Evolutionary conservation across 1,140 invertebrate species (phyloP), one percentile per base, ranked within the genome.

Genomic region (Eumeta japonica): DNA sequence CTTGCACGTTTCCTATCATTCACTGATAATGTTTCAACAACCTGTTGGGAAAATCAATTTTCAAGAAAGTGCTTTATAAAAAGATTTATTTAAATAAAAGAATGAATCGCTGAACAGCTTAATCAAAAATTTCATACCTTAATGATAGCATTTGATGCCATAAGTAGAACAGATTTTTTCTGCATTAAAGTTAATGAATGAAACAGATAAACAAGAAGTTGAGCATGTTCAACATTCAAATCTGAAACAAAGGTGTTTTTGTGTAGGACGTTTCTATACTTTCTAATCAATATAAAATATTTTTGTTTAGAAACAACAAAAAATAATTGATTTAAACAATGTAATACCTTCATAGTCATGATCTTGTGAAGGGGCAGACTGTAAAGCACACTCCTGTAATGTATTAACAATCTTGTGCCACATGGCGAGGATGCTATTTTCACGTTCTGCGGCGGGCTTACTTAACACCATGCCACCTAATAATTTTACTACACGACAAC

Each of bases 141-240:
- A 18, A 75, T 75, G 2, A 77, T 76, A 19, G 72, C 71, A 46
- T 77, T 77, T 3, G 87, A 86, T 10, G 86, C 85, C 41, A 88
- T 76, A 7, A 96, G 76, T n/a, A 97, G 72, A 1, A 98, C 89
- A 2, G 88, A 87, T 71, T 97, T 97, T 66, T 97, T 97, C 68
- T 97, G 92, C 90, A 96, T 96, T 16, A 97, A 74, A 53, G 92
- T 94, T 16, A 97, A 67, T 2, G 91, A 92, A 67, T 97, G 94
- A 62, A 97, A 97, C 1, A 97, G 75, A 62, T 97, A 96, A 0
- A 98, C 78, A 42, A 98, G 72, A 7, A 97, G 75, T 61, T 97
- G 94, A 0, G 92, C 87, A 73, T 98, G 94, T 65, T 98, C 95
- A 7, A 97, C 92, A 72, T 97, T 97, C 19, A 98, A 75, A 79